phyloP scores from a whole-genome alignment of 2,797 vertebrate species.

The Sparidentex hasta region DNA sequence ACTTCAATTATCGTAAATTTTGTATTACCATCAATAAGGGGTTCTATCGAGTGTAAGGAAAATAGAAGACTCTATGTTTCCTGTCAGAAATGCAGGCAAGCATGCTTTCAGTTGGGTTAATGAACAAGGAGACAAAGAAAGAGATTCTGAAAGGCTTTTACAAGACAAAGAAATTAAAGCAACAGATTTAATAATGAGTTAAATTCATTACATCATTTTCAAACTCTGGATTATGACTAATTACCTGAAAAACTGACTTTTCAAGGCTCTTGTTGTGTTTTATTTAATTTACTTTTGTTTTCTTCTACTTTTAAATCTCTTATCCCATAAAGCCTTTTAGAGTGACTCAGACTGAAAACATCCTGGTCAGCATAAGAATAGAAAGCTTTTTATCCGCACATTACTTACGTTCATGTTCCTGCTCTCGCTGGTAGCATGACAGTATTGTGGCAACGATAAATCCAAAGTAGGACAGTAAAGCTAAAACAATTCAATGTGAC shows the following conservation, averaged over 20 bases:
- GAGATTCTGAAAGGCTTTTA: background rate
- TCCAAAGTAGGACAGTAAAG: background rate
- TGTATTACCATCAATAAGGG: background rate
- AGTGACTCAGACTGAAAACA: background rate
- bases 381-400: constrained; percentile 3
- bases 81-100: background rate
- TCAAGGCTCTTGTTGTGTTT: background rate
- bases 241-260: background rate
- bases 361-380: background rate
- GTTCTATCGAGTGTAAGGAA: background rate
- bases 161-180: background rate
- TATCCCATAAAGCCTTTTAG: background rate
- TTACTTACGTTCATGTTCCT: background rate
- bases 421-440: background rate
- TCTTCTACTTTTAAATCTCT: background rate
- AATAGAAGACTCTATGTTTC: background rate
- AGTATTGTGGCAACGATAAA: background rate
- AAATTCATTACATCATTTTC: background rate
- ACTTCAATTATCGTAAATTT: too few relatives aligned
- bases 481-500: constrained; percentile 2
- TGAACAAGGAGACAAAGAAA: background rate
- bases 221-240: background rate
- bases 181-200: background rate
- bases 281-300: background rate
- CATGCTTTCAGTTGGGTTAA: background rate